Percentiles rank a stretch among this genome's conserved stretches.
phyloP scores from a whole-genome alignment of 2,888 invertebrate species.

The Drosophila subsilvestris region DNA sequence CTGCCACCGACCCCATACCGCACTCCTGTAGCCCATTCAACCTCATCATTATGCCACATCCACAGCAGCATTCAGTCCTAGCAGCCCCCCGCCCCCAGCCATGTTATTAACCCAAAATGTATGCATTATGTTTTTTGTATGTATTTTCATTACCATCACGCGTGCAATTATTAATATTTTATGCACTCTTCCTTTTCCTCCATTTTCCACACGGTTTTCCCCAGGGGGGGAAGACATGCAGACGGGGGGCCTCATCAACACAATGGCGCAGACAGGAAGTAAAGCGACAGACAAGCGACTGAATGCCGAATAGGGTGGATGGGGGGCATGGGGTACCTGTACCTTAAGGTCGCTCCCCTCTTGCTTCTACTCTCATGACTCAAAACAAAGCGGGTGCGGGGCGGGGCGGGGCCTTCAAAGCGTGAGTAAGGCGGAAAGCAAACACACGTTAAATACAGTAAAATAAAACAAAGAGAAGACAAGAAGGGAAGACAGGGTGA shows the following conservation, averaged over 20 bases:
- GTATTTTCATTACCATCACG: conserved; percentile 75
- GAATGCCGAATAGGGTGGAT: conserved; percentile 7
- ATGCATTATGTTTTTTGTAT: conserved; percentile 63
- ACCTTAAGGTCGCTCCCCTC: neutral
- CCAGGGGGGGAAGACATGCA: conserved; percentile 12
- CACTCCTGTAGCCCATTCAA: conserved; percentile 20
- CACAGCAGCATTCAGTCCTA: neutral
- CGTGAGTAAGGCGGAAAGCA: conserved; percentile 22
- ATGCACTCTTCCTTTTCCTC: conserved; percentile 57
- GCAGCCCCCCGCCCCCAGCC: conserved; percentile 1
- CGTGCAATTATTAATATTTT: conserved; percentile 78
- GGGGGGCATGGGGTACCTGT: conserved; percentile 3
- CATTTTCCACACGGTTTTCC: conserved; percentile 1
- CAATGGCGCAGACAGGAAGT: conserved; percentile 66
- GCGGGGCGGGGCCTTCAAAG: conserved; percentile 20
- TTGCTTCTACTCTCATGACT: conserved; percentile 3
- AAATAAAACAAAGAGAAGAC: conserved; percentile 37
- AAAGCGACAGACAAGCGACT: conserved; percentile 37
- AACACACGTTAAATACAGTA: conserved; percentile 58
- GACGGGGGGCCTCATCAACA: conserved; percentile 43
- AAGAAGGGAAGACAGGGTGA: neutral
- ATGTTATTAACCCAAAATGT: conserved; percentile 72
- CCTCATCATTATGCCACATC: conserved; percentile 46
- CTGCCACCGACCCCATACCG: conserved; percentile 7
- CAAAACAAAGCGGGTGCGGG: neutral